Evolutionary conservation across 2,797 vertebrate genomes (phyloP).

Genomic region (Neomorphus geoffroyi): DNA sequence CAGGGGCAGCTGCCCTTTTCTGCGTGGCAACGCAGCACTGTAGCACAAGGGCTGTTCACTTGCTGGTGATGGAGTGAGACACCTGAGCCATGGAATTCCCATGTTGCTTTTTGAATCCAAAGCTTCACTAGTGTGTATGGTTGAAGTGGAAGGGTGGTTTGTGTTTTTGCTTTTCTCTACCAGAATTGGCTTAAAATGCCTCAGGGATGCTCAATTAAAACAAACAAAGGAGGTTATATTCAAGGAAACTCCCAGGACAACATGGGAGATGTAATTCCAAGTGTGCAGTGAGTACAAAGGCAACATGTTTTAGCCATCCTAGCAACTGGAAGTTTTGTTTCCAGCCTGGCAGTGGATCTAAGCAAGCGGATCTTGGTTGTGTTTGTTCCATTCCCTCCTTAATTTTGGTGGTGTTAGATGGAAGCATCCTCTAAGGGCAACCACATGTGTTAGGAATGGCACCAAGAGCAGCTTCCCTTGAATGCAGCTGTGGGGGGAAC

Average conservation of each 20-base stretch:
- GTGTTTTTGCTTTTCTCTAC: neutral
- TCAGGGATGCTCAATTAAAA: neutral
- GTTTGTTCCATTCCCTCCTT: neutral
- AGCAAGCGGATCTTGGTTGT: neutral
- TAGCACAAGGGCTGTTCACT: fast-evolving
- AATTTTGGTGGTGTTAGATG: neutral
- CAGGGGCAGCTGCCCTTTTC: neutral
- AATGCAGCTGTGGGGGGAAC: neutral
- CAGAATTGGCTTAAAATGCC: neutral
- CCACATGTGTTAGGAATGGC: neutral
- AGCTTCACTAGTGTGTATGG: neutral
- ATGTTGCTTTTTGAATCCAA: neutral
- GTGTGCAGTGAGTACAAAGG: neutral
- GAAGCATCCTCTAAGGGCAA: neutral
- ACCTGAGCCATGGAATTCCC: neutral
- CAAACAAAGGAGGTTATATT: neutral
- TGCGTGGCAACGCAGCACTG: neutral
- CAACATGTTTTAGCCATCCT: neutral
- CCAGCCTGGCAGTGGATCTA: conserved; percentile 15
- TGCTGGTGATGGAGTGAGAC: neutral
- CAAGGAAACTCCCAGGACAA: neutral
- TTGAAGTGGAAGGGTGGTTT: neutral
- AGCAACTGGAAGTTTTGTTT: neutral
- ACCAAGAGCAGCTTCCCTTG: neutral
- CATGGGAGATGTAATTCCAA: neutral